These are phyloP conservation scores for Misgurnus mizolepis DNA, from an alignment of 2,113 vertebrate species.

Conservation along the genomic window DNA sequence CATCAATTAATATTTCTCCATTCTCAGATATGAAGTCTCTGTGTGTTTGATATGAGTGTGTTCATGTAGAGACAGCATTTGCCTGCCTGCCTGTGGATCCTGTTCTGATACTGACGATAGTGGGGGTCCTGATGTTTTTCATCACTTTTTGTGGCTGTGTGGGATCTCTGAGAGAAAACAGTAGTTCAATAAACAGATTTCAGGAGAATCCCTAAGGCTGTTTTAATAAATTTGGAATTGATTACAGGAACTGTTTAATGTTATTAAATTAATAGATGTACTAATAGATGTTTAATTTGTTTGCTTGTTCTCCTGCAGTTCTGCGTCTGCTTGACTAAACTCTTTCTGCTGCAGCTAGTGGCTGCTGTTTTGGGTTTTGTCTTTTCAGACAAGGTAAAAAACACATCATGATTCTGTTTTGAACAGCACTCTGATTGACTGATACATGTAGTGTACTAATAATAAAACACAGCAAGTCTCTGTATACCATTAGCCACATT, in stretches of 20 bases:
- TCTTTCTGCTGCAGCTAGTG: constrained; percentile 88
- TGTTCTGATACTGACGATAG: constrained; percentile 80
- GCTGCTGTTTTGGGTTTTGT: constrained; percentile 86
- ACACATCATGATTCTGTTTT: too few species aligned
- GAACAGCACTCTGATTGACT: too few species aligned
- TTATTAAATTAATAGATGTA: too few species aligned
- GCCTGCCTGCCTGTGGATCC: constrained; percentile 86
- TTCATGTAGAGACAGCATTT: constrained; percentile 79
- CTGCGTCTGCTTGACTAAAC: constrained; percentile 80
- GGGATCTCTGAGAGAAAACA: constrained; percentile 89
- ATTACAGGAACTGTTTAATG: too few species aligned
- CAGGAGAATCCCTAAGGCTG: neutral
- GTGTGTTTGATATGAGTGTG: too few species aligned
- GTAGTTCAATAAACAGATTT: constrained; percentile 60
- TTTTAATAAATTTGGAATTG: too few species aligned
- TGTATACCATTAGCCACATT: too few species aligned
- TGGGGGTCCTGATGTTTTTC: constrained; percentile 89
- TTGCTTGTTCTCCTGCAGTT: constrained; percentile 73
- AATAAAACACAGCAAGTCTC: too few species aligned
- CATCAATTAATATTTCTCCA: too few species aligned
- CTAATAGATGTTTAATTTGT: neutral
- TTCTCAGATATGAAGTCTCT: too few species aligned
- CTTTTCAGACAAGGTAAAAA: constrained; percentile 87
- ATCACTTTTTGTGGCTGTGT: constrained; percentile 95
- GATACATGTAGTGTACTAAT: too few species aligned